Evolutionary conservation across 2,113 vertebrate genomes (phyloP).

Genomic region (Cyprinus carpio): DNA sequence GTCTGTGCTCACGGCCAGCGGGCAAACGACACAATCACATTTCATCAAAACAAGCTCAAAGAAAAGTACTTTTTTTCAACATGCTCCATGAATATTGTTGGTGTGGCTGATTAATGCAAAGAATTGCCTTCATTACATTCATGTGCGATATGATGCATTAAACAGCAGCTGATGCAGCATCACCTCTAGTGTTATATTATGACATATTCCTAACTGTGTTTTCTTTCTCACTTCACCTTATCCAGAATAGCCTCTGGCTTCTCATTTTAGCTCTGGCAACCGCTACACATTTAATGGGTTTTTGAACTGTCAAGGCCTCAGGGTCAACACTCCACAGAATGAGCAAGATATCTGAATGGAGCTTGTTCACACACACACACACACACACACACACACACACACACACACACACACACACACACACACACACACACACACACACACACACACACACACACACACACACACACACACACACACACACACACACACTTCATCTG

Average conservation of each 20-base stretch:
- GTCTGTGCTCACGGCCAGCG: constrained; percentile 25
- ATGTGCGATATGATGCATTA: constrained; percentile 25
- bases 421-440: background rate
- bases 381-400: background rate
- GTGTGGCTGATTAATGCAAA: constrained; percentile 6
- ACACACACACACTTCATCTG: constrained; percentile 26
- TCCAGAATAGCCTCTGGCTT: constrained; percentile 61
- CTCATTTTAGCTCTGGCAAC: constrained; percentile 70
- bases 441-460: too few species aligned
- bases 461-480: background rate
- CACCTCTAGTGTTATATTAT: constrained; percentile 46
- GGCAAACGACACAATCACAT: constrained; percentile 23
- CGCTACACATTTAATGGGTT: constrained; percentile 74
- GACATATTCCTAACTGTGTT: constrained; percentile 44
- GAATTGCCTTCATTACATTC: constrained; percentile 13
- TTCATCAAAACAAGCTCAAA: constrained; percentile 40
- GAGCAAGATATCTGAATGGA: constrained; percentile 69
- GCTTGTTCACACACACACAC: constrained; percentile 2
- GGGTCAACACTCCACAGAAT: constrained; percentile 65
- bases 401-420: background rate
- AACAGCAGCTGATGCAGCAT: constrained; percentile 20
- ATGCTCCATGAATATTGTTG: background rate
- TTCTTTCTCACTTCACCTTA: constrained; percentile 62
- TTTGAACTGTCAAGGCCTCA: constrained; percentile 73
- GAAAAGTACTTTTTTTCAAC: constrained; percentile 9